Percentiles rank a stretch among this genome's conserved stretches.
These are phyloP conservation scores for Aegithalos caudatus DNA, from an alignment of 2,113 vertebrate genomes.

Conservation along the genomic window DNA sequence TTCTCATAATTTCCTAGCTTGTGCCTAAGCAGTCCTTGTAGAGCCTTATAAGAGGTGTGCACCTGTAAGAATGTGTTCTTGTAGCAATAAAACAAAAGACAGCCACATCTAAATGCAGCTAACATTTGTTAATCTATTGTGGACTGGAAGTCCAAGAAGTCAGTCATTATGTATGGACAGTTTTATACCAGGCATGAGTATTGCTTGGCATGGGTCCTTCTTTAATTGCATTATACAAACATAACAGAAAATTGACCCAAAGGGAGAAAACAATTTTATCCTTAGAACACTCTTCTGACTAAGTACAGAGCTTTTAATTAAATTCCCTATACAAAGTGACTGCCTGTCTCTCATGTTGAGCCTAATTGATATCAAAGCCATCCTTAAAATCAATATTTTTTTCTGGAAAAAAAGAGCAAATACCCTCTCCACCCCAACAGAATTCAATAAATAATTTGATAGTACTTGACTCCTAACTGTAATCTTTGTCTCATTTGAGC, in stretches of 20 bases:
- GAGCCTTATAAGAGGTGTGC: neutral
- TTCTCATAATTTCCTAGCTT: neutral
- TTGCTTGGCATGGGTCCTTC: conserved; percentile 54
- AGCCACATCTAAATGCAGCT: neutral
- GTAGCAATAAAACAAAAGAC: neutral
- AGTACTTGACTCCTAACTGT: conserved; percentile 65
- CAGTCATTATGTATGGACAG: conserved; percentile 30
- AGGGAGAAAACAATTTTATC: conserved; percentile 67
- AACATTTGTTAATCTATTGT: neutral
- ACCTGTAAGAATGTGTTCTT: neutral
- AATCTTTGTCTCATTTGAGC: conserved; percentile 64
- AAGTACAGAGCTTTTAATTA: conserved; percentile 69
- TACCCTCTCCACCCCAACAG: conserved; percentile 48
- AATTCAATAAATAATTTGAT: conserved; percentile 69
- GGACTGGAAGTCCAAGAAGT: neutral
- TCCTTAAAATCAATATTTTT: conserved; percentile 69
- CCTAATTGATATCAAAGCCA: conserved; percentile 68
- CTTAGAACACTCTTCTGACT: conserved; percentile 62
- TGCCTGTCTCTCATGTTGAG: conserved; percentile 66
- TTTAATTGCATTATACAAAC: conserved; percentile 70
- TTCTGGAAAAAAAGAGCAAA: conserved; percentile 52
- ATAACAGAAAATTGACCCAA: conserved; percentile 69
- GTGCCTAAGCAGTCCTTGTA: neutral
- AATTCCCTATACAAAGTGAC: conserved; percentile 67
- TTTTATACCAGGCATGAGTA: conserved; percentile 45